Base-by-base conservation (phyloP, 1,140 invertebrate species). In the Heliothis subflexa region DNA sequence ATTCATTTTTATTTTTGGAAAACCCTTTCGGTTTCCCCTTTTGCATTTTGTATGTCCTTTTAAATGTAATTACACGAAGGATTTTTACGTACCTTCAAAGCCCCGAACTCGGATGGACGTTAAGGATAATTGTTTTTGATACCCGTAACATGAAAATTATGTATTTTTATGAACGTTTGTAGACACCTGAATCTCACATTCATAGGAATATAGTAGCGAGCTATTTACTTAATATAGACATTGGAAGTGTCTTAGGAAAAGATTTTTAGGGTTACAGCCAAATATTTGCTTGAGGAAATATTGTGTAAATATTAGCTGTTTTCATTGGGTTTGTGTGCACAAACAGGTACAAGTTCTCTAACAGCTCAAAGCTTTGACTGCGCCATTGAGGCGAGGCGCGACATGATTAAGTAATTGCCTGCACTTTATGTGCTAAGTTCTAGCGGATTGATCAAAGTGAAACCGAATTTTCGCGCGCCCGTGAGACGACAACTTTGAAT, bases 381-480 rank as follows among this genome's bases (percentile, higher is more conserved):
- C n/a, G 16, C 28, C n/a, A 16, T 49, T 66, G 62, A 49, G 28
- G n/a, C n/a, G 45, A 10, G 45, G 62, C 16, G n/a, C 45, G 45
- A 66, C 28, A 40, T 40, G 59, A 47, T 66, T 66, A 18, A 21
- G 40, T 66, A 66, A 66, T 66, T 66, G 14, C 62, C 16, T 66
- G 62, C 59, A 62, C 59, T 40, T 66, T 45, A 66, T 66, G 12
- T 66, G 28, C 33, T 66, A 66, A 66, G 40, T 66, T 66, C 62
- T 66, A 18, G n/a, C 16, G 16, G 14, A 66, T 18, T 66, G 62
- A 66, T 66, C 62, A 66, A 66, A 66, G 62, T 62, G 62, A 18
- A 10, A 40, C 14, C 28, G 45, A 47, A 47, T 66, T 66, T 49
- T 16, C 40, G 18, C n/a, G 62, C 45, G 18, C 45, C 1, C 14